Evolutionary conservation across 2,888 invertebrate species (phyloP).

Genomic region (Acanthopleura granulata): DNA sequence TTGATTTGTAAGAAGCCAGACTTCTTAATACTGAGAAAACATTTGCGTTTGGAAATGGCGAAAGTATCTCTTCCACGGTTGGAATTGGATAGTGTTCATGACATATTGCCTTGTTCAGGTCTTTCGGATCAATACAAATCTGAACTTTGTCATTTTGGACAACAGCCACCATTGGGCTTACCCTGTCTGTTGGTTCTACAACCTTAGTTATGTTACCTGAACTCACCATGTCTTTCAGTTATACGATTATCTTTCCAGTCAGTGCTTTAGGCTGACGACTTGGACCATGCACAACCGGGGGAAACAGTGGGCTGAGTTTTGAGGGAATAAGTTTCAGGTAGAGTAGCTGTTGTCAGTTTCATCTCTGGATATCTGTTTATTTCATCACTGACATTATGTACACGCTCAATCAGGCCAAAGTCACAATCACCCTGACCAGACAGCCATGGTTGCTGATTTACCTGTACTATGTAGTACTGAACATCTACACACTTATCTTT

Average conservation of each 20-base stretch:
- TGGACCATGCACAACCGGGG: constrained; percentile 29
- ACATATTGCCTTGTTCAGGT: constrained; percentile 35
- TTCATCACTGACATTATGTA: too few species aligned
- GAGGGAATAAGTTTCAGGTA: constrained; percentile 32
- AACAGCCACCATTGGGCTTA: constrained; percentile 39
- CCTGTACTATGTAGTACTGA: constrained; percentile 14
- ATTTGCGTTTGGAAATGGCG: constrained; percentile 34
- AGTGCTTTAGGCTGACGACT: constrained; percentile 30
- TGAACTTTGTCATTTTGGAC: constrained; percentile 35
- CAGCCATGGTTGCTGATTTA: constrained; percentile 3
- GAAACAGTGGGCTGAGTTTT: constrained; percentile 26
- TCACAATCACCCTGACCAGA: constrained; percentile 6
- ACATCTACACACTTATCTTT: constrained; percentile 3
- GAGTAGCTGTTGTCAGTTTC: too few species aligned
- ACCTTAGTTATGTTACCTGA: constrained; percentile 35
- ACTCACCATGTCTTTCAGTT: constrained; percentile 39
- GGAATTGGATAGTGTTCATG: constrained; percentile 36
- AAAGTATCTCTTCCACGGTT: constrained; percentile 39
- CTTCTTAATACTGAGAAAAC: constrained; percentile 43
- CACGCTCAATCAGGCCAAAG: constrained; percentile 23
- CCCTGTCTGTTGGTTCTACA: constrained; percentile 40
- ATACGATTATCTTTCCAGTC: constrained; percentile 26
- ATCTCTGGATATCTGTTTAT: constrained; percentile 24
- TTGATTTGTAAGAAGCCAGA: constrained; percentile 41
- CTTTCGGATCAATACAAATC: constrained; percentile 40